Evolutionary conservation across 2,797 vertebrate genomes (phyloP).

Genomic region (Amazona finschi): DNA sequence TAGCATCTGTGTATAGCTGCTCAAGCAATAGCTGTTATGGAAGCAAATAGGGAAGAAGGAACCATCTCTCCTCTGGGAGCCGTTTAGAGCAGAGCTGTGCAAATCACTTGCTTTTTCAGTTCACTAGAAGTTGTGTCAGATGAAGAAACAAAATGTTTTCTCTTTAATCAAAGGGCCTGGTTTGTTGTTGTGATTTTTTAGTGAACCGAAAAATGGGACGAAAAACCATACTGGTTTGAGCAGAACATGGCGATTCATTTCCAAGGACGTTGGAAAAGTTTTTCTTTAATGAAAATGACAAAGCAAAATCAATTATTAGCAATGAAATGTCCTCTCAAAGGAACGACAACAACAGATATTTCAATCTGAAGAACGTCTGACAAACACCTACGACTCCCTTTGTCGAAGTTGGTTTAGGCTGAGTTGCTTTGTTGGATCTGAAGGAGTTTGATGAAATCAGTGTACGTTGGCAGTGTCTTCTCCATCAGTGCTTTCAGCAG

Average conservation of each 20-base stretch:
- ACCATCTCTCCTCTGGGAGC: not conserved
- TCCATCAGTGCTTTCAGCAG: not conserved
- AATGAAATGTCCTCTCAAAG: slow-evolving; percentile 2
- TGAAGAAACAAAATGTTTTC: not conserved
- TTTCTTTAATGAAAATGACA: not conserved
- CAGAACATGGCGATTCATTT: not conserved
- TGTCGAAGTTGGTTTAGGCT: not conserved
- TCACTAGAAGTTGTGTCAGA: slow-evolving; percentile 36
- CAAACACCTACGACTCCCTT: not conserved
- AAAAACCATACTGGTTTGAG: not conserved
- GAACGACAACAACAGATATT: slow-evolving; percentile 1
- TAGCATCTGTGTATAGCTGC: not conserved
- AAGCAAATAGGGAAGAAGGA: slow-evolving; percentile 10
- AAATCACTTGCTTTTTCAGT: slow-evolving; percentile 52
- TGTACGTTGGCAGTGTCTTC: not conserved
- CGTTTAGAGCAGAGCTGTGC: slow-evolving; percentile 32
- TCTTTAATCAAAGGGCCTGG: not conserved
- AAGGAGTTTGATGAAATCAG: not conserved
- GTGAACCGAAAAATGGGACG: slow-evolving; percentile 26
- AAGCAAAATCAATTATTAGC: not conserved
- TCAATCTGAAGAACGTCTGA: not conserved
- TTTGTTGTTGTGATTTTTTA: slow-evolving; percentile 26
- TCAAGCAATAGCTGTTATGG: slow-evolving; percentile 38
- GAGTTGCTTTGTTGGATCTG: not conserved
- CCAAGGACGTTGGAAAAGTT: not conserved